These are phyloP conservation scores for Acrossocheilus wenchowensis DNA, from an alignment of 2,797 vertebrate species.

Conservation along the genomic window DNA sequence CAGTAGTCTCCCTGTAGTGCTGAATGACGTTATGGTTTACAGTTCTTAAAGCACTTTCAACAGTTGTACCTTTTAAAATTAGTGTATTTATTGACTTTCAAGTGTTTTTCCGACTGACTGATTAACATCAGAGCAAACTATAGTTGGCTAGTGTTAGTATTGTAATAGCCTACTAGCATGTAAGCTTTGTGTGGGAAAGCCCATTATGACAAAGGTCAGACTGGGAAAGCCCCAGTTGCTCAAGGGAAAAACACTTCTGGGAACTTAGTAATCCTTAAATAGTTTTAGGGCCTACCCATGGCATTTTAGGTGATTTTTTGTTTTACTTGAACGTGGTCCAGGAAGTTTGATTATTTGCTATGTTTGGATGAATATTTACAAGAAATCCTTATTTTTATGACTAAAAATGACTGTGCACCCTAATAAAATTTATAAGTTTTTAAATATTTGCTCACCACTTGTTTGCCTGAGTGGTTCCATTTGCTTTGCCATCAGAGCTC, in stretches of 20 bases:
- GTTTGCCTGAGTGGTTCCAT: background rate
- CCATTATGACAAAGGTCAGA: constrained; percentile 40
- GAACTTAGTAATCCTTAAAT: constrained; percentile 43
- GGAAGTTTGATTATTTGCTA: constrained; percentile 40
- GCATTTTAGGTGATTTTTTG: background rate
- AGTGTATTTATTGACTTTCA: background rate
- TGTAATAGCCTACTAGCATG: background rate
- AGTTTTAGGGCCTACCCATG: background rate
- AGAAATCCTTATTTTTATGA: background rate
- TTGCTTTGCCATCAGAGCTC: background rate
- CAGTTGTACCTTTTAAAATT: no score
- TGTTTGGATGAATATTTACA: constrained; percentile 35
- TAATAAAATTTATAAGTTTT: background rate
- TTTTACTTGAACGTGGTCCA: constrained; percentile 3
- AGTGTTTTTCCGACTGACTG: background rate
- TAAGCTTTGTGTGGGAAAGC: constrained; percentile 8
- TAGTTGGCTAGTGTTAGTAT: background rate
- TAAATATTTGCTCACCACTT: background rate
- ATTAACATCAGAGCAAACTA: background rate
- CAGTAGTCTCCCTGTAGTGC: background rate
- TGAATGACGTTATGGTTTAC: constrained; percentile 17
- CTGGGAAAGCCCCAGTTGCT: constrained; percentile 45
- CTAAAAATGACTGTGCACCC: background rate
- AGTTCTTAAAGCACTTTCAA: background rate
- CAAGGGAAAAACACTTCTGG: constrained; percentile 23